These are phyloP conservation scores for Notoglanidium macrostoma DNA, from an alignment of 2,797 vertebrate genomes.

Conservation along the genomic window DNA sequence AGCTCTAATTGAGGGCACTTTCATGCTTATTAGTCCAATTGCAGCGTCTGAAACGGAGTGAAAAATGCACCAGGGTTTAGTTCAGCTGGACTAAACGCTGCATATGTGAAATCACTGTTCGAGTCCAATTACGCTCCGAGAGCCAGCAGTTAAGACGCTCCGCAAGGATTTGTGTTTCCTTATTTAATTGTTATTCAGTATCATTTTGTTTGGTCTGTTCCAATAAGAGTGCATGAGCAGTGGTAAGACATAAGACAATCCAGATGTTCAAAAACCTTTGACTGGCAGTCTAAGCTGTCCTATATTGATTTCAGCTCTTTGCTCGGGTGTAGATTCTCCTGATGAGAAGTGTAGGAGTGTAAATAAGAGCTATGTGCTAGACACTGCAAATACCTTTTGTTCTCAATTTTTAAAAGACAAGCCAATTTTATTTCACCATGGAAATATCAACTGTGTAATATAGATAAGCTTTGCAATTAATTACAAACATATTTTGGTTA, in stretches of 20 bases:
- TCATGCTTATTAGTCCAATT: not conserved
- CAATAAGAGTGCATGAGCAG: not conserved
- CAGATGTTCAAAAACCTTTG: not conserved
- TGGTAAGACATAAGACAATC: not conserved
- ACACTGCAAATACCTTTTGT: not conserved
- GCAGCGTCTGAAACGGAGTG: not conserved
- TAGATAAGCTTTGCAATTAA: conserved; percentile 5
- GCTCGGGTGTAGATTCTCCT: not conserved
- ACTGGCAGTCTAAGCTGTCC: not conserved
- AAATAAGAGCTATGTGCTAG: not conserved
- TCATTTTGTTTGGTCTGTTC: not conserved
- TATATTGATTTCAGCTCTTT: not conserved
- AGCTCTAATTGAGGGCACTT: not conserved
- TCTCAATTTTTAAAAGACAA: not conserved
- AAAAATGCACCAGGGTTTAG: not conserved
- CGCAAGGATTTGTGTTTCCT: not conserved
- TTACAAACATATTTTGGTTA: not conserved
- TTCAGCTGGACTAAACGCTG: not conserved
- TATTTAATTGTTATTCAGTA: not conserved
- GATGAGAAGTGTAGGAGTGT: not conserved
- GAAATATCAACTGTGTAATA: not conserved
- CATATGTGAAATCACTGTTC: not conserved
- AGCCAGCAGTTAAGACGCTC: not conserved
- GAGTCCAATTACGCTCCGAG: not conserved
- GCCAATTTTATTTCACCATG: not conserved